A percentile compares a stretch with the other conserved stretches of the same genome.
Evolutionary conservation across 64 coral and sea anemone genomes (phyloP).

Genomic region (Catalaphyllia jardinei): DNA sequence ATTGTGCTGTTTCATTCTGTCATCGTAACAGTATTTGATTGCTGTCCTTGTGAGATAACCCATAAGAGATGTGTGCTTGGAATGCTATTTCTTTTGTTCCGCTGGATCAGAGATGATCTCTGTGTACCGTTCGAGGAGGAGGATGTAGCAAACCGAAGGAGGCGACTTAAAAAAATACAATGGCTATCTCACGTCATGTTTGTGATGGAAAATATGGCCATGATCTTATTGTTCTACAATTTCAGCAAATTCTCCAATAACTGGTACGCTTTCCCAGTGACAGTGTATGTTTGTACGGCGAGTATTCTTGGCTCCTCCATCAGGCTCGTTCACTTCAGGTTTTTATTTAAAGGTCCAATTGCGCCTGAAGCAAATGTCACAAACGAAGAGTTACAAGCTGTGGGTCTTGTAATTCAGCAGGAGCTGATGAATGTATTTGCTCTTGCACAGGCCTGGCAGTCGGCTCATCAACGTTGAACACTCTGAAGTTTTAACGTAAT

Average conservation of each 20-base stretch:
- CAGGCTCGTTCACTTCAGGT: neutral
- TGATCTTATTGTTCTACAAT: constrained; percentile 1
- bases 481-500: too few species aligned
- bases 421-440: neutral
- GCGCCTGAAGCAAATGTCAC: neutral
- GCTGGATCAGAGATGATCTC: neutral
- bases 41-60: neutral
- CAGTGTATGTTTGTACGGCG: neutral
- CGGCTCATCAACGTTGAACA: neutral
- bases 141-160: neutral
- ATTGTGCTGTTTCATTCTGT: neutral
- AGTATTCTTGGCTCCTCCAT: neutral
- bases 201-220: neutral
- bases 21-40: neutral
- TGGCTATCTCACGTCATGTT: neutral
- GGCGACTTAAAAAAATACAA: neutral
- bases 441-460: neutral
- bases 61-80: too few species aligned
- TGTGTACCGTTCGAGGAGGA: neutral
- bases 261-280: neutral
- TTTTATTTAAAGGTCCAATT: neutral
- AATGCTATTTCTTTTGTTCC: neutral
- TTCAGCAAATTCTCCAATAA: neutral
- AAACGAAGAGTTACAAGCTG: neutral
- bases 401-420: neutral